phyloP scores from a whole-genome alignment of 2,888 invertebrate genomes.

The Orthosia cruda region DNA sequence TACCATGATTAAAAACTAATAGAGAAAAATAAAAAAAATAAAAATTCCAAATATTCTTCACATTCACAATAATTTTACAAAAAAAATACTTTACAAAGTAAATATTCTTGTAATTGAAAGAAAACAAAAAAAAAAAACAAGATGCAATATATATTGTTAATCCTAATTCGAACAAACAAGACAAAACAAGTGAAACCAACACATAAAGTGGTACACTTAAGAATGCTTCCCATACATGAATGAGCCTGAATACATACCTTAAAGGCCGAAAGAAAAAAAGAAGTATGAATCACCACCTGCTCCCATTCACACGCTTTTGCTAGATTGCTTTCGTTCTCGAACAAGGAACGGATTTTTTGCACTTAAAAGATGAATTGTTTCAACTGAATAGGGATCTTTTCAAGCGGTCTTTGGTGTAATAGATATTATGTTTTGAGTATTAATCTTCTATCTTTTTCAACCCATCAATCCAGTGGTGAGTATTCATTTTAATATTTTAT shows the following conservation, averaged over 20 bases:
- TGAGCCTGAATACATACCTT: constrained; percentile 54
- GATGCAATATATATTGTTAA: no score
- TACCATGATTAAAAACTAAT: no score
- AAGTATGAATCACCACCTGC: constrained; percentile 80
- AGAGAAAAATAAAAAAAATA: no score
- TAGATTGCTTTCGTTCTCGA: constrained; percentile 81
- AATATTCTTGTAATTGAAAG: no score
- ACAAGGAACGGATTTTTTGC: constrained; percentile 80
- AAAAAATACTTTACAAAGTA: no score
- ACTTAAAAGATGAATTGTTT: constrained; percentile 79
- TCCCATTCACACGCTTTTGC: constrained; percentile 82
- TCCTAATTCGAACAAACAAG: background rate
- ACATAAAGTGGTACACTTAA: constrained; percentile 37
- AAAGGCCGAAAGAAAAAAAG: constrained; percentile 52
- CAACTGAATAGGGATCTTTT: constrained; percentile 62
- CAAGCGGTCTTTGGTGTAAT: constrained; percentile 47
- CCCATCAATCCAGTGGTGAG: background rate
- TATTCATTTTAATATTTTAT: background rate
- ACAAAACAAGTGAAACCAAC: constrained; percentile 9
- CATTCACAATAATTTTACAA: no score
- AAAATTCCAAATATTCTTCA: no score
- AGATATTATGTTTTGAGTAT: constrained; percentile 11
- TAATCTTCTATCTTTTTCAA: background rate
- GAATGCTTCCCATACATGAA: constrained; percentile 43
- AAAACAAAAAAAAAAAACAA: no score